Evolutionary conservation across 1,140 invertebrate species (phyloP).

Genomic region (Drosophila fuyamai): DNA sequence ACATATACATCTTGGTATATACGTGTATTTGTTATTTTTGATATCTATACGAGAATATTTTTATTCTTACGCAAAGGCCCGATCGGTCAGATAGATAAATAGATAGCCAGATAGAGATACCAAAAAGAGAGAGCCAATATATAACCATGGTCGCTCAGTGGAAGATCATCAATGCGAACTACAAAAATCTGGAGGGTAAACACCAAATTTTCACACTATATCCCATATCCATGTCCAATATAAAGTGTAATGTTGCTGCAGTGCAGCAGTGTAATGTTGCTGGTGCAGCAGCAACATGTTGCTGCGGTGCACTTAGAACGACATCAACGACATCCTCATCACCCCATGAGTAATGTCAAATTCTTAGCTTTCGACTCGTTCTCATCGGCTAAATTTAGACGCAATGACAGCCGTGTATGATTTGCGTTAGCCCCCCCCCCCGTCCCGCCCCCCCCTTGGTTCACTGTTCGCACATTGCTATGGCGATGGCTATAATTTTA

Average conservation of each 20-base stretch:
- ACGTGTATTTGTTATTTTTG: constrained; percentile 60
- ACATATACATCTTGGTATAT: constrained; percentile 37
- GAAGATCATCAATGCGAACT: constrained; percentile 78
- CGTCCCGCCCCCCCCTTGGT: neutral
- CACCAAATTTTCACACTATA: constrained; percentile 14
- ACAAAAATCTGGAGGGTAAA: constrained; percentile 84
- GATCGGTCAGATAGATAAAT: constrained; percentile 37
- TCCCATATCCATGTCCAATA: neutral
- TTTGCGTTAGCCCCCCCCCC: constrained; percentile 34
- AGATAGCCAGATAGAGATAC: constrained; percentile 3
- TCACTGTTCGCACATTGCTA: constrained; percentile 10
- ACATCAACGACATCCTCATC: constrained; percentile 18
- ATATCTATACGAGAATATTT: constrained; percentile 61
- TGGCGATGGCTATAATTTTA: constrained; percentile 53
- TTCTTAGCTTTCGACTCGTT: constrained; percentile 60
- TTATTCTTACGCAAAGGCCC: constrained; percentile 65
- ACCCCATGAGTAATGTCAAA: constrained; percentile 59
- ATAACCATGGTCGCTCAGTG: constrained; percentile 78
- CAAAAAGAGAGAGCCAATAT: constrained; percentile 17
- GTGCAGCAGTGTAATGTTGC: constrained; percentile 13
- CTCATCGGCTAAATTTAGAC: constrained; percentile 62
- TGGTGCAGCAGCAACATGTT: constrained; percentile 52
- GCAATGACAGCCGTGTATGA: constrained; percentile 69
- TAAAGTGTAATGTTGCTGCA: neutral
- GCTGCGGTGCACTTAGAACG: constrained; percentile 13